Percentiles rank a stretch among this genome's conserved stretches.
Evolutionary conservation across 1,140 invertebrate species (phyloP).

Genomic region (Samia ricini): DNA sequence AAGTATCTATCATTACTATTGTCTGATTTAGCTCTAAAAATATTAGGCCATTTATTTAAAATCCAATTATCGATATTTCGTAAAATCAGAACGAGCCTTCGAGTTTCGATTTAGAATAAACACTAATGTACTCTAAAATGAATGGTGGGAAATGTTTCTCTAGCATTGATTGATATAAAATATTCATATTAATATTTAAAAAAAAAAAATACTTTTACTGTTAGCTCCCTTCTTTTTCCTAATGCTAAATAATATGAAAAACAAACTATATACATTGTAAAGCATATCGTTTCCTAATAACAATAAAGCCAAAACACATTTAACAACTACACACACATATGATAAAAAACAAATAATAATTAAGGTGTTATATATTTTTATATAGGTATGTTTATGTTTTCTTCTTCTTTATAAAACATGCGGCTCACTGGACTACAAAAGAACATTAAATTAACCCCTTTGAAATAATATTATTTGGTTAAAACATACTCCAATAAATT

Average conservation of each 20-base stretch:
- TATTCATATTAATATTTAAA: too few relatives aligned
- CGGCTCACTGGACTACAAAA: not conserved
- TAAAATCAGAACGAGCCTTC: slow-evolving; percentile 21
- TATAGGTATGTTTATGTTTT: too few relatives aligned
- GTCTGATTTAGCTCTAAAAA: not conserved
- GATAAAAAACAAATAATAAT: not conserved
- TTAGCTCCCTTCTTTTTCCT: not conserved
- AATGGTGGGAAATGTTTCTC: slow-evolving; percentile 35
- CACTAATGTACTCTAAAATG: slow-evolving; percentile 22
- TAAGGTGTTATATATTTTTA: too few relatives aligned
- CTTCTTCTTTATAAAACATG: not conserved
- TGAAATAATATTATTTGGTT: slow-evolving; percentile 9
- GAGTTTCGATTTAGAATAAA: slow-evolving; percentile 13
- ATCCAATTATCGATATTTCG: slow-evolving; percentile 2
- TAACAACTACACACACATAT: not conserved
- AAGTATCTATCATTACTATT: too few relatives aligned
- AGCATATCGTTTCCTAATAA: not conserved
- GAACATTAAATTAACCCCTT: not conserved
- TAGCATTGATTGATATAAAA: not conserved
- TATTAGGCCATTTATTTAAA: not conserved
- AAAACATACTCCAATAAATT: slow-evolving; percentile 11
- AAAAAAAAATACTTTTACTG: not conserved
- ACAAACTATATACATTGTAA: not conserved
- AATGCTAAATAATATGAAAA: not conserved
- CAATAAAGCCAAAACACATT: not conserved